Evolutionary conservation across 2,113 vertebrate genomes (phyloP).

Genomic region (Myotis lucifugus): DNA sequence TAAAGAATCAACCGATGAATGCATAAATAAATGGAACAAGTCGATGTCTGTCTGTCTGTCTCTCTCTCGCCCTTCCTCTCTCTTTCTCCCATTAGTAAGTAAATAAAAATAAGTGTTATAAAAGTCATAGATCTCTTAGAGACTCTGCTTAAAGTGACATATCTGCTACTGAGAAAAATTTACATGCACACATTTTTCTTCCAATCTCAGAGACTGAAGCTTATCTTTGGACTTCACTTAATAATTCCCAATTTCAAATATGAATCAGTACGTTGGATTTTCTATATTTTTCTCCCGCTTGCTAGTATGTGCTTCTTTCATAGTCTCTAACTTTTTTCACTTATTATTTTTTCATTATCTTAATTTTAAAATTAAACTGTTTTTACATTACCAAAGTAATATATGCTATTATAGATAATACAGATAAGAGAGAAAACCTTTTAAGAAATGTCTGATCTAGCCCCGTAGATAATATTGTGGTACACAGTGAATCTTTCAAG

Average conservation of each 20-base stretch:
- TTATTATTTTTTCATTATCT: constrained; percentile 19
- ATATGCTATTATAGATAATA: neutral
- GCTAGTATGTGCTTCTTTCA: neutral
- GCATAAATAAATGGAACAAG: neutral
- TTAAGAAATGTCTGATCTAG: neutral
- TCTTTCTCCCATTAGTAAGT: neutral
- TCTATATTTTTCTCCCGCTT: neutral
- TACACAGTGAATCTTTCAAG: neutral
- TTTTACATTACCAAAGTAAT: constrained; percentile 33
- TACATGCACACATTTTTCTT: neutral
- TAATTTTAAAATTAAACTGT: constrained; percentile 41
- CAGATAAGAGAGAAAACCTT: neutral
- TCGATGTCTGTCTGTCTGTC: neutral
- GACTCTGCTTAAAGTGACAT: neutral
- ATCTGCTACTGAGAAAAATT: neutral
- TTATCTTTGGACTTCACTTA: neutral
- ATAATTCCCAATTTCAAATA: constrained; percentile 23
- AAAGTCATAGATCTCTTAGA: neutral
- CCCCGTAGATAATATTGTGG: neutral
- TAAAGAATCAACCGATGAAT: neutral
- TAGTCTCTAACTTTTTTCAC: neutral
- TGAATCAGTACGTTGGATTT: neutral
- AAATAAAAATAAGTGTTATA: neutral
- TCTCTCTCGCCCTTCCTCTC: neutral
- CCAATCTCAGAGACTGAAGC: neutral